Base-by-base conservation (phyloP, 2,888 invertebrate species). In the Ommatoiulus sabulosus region DNA sequence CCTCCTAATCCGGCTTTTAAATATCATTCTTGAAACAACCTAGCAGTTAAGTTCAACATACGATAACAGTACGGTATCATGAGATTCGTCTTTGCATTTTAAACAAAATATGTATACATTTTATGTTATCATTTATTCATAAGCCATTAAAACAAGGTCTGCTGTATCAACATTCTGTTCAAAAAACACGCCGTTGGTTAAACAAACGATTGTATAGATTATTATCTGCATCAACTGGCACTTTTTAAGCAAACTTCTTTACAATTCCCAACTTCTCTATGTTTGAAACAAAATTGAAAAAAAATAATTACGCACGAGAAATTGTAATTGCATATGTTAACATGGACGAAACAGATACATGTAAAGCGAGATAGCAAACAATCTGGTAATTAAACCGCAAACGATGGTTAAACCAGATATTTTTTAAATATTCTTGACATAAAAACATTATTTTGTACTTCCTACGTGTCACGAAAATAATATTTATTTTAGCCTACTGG, bases 401-500 rank as follows among this genome's bases (percentile, higher is more conserved):
- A 63, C 63, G n/a, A 63, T n/a, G 63, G 63, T 15, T 63, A 63
- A 63, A n/a, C n/a, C 63, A 63, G 63, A n/a, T 20, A 63, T 63
- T 63, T 63, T 57, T 63, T 20, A 63, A 63, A 52, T 52, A 52
- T 52, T 52, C 5, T 52, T 3, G 17, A 7, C 12, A 52, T 15
- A 52, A 52, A 52, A 52, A 52, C 12, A 52, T 52, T 3, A 52
- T 5, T n/a, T 63, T 63, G 63, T 63, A 20, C 63, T 63, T 63
- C 63, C 63, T 63, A 17, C 17, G n/a, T 20, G 6, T 6, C 63
- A 20, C 4, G 63, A 17, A 63, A 63, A 12, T 12, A n/a, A 63
- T 20, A 63, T 63, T n/a, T 17, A 63, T n/a, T n/a, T 63, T 63
- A 5, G 7, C n/a, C 20, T 20, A n/a, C 2, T 63, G 63, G n/a